Percentiles rank a stretch among this genome's conserved stretches.
Conservation (phyloP, 1,140 invertebrate genomes). For the Bombus impatiens region DNA sequence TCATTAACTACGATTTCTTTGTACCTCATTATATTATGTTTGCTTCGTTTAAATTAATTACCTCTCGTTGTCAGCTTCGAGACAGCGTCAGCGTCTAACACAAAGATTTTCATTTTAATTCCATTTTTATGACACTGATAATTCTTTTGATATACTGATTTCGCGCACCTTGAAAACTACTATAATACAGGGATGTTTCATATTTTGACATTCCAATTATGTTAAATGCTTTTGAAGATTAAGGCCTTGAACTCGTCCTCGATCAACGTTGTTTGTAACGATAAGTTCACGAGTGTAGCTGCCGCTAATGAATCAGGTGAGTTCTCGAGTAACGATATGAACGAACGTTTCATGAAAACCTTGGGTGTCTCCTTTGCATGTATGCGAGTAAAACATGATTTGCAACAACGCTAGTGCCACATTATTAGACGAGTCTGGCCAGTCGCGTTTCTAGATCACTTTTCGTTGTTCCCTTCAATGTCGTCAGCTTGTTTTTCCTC, state of each 20-base stretch:
- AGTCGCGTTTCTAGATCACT: slow-evolving; percentile 24
- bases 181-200: neutral
- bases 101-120: neutral
- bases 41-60: neutral
- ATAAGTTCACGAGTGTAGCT: neutral
- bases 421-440: slow-evolving; percentile 69
- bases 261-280: neutral
- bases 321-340: slow-evolving; percentile 35
- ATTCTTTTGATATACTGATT: neutral
- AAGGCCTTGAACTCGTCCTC: neutral
- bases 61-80: neutral
- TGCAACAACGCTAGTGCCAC: slow-evolving; percentile 8
- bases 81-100: no score
- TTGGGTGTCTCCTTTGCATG: slow-evolving; percentile 71
- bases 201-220: neutral
- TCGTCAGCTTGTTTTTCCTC: neutral
- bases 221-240: neutral
- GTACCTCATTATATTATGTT: slow-evolving; percentile 9
- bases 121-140: no score
- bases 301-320: slow-evolving; percentile 6
- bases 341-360: slow-evolving; percentile 68
- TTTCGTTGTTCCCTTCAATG: neutral
- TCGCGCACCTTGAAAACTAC: neutral
- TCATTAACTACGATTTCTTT: slow-evolving; percentile 20
- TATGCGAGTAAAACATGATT: slow-evolving; percentile 9